These are phyloP conservation scores for Acleris emargana DNA, from an alignment of 2,888 invertebrate species.

Conservation along the genomic window DNA sequence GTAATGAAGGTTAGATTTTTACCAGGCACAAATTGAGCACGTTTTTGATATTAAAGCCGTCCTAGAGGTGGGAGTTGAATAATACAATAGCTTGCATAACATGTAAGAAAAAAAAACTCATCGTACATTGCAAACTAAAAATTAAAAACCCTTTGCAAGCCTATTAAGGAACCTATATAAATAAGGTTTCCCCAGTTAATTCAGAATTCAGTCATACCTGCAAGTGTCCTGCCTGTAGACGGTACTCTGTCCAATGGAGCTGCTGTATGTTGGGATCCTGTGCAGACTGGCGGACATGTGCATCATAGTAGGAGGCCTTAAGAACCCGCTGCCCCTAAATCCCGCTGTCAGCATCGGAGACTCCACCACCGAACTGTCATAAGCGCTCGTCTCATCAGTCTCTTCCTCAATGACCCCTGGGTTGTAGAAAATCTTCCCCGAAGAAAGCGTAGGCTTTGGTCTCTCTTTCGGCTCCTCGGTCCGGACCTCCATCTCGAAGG, in stretches of 20 bases:
- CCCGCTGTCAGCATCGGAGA: constrained; percentile 69
- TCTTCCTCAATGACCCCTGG: constrained; percentile 75
- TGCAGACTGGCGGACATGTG: constrained; percentile 78
- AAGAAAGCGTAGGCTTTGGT: constrained; percentile 58
- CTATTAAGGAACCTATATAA: no score
- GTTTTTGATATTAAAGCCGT: no score
- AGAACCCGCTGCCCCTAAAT: constrained; percentile 58
- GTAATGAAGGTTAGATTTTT: no score
- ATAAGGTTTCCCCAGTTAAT: no score
- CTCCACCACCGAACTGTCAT: constrained; percentile 73
- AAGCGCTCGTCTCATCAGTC: constrained; percentile 77
- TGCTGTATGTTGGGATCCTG: constrained; percentile 84
- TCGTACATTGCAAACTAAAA: no score
- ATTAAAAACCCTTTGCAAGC: no score
- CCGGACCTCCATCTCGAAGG: constrained; percentile 69
- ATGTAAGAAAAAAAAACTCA: no score
- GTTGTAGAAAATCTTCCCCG: constrained; percentile 78
- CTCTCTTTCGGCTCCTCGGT: constrained; percentile 58
- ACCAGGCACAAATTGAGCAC: no score
- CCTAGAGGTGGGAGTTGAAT: no score
- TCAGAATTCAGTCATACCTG: constrained; percentile 66
- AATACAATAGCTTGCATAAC: no score
- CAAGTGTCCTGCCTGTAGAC: constrained; percentile 81
- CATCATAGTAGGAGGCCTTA: constrained; percentile 62
- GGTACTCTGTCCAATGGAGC: constrained; percentile 84